Evolutionary conservation across 2,797 vertebrate species (phyloP).

Genomic region (Channallabes apus): DNA sequence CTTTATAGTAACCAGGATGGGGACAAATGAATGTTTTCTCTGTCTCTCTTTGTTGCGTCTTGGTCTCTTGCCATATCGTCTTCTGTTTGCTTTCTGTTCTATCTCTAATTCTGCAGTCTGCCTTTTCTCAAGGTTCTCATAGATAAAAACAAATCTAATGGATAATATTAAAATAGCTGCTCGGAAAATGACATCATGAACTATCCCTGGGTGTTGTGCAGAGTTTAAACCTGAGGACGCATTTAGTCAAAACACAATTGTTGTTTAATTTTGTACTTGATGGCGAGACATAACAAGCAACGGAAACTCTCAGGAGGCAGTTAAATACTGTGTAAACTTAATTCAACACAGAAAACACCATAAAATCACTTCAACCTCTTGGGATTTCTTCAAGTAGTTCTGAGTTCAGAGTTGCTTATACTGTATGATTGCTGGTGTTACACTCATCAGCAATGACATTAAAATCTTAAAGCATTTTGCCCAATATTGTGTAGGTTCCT

Average conservation of each 20-base stretch:
- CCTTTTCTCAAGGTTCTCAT: slow-evolving; percentile 26
- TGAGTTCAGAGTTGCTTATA: background rate
- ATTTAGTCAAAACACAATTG: slow-evolving; percentile 6
- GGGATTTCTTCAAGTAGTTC: background rate
- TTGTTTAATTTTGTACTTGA: background rate
- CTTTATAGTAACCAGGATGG: background rate
- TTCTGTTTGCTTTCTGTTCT: slow-evolving; percentile 21
- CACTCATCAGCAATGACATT: too few relatives aligned
- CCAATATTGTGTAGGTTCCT: too few relatives aligned
- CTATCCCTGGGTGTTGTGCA: background rate
- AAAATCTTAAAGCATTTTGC: too few relatives aligned
- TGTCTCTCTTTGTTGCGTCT: slow-evolving; percentile 24
- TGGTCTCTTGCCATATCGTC: background rate
- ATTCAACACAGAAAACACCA: background rate
- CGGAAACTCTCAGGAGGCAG: background rate
- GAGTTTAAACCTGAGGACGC: background rate
- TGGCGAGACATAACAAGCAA: slow-evolving; percentile 15
- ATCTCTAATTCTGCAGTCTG: slow-evolving; percentile 12
- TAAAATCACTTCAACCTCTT: background rate
- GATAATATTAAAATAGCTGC: slow-evolving; percentile 21
- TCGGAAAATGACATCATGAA: background rate
- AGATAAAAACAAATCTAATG: slow-evolving; percentile 17
- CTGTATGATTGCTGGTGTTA: background rate
- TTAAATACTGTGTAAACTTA: background rate
- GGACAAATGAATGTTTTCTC: background rate